Evolutionary conservation across 1,140 invertebrate species (phyloP), one percentile per base, ranked within the genome.

Genomic region (Sitodiplosis mosellana): DNA sequence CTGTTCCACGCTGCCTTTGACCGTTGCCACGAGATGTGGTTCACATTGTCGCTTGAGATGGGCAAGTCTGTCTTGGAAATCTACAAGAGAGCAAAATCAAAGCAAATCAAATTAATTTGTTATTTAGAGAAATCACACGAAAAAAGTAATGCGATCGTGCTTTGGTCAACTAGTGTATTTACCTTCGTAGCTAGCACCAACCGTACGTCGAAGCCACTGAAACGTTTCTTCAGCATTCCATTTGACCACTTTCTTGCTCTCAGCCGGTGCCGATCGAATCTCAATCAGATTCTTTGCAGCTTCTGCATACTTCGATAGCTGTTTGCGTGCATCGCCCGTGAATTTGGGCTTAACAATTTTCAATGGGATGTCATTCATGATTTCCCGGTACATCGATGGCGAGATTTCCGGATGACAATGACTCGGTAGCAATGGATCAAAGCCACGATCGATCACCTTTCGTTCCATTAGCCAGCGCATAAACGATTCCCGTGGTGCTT

Each of bases 191-290:
- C 88, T 90, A 19, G 90, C 89, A 43, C 89, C 91, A n/a, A 91
- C 80, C 12, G 89, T 94, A 60, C 83, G 77, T 59, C 91, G 74
- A 21, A 98, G 63, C 92, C 92, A 97, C 52, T 87, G 83, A 66
- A 97, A 95, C 2, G 90, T 95, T 56, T 96, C 92, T 60, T 96
- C 92, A 1, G 89, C 91, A 71, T 96, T 94, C 92, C 92, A 97
- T 65, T 96, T 96, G 0, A 98, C 91, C 6, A 95, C 84, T 69
- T 96, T 97, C 50, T 93, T 72, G 59, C 89, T 92, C 60, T 95
- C 90, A 1, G 88, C 76, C n/a, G 87, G 82, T 1, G 87, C 84
- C 63, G 86, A 87, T 53, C 87, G 76, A 2, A 87, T 89, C 62
- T 94, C 91, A 51, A 97, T 93, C 70, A 95, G 90, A 64, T 90